Evolutionary conservation across 1,140 invertebrate species (phyloP).

Genomic region (Lucilia cuprina): DNA sequence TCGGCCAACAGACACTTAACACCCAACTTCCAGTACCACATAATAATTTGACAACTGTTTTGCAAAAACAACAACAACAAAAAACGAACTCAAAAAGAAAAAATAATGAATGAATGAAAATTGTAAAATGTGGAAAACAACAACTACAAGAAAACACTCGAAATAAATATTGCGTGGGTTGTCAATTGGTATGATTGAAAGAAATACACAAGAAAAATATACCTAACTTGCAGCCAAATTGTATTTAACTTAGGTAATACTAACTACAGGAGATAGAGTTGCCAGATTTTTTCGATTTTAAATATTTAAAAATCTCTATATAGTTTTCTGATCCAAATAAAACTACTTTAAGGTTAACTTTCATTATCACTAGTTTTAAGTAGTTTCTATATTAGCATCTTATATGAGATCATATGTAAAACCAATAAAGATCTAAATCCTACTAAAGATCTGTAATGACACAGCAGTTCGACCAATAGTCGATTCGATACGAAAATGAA

Average conservation of each 20-base stretch:
- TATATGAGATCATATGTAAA: too few species aligned
- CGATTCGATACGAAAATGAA: too few species aligned
- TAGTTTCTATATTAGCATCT: too few species aligned
- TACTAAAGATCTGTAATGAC: too few species aligned
- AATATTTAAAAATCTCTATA: too few species aligned
- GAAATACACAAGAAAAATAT: background rate
- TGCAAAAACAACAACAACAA: background rate
- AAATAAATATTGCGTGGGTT: constrained; percentile 6
- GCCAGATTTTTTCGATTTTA: too few species aligned
- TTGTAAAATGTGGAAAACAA: background rate
- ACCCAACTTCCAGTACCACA: background rate
- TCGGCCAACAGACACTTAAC: background rate
- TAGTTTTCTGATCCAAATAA: too few species aligned
- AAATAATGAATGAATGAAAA: background rate
- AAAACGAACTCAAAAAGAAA: background rate
- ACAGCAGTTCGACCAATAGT: too few species aligned
- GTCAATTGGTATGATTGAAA: background rate
- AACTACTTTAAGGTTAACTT: too few species aligned
- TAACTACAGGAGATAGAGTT: too few species aligned
- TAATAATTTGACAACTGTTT: constrained; percentile 11
- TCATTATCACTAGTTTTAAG: too few species aligned
- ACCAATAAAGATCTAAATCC: too few species aligned
- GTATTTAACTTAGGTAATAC: background rate
- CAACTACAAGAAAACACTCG: background rate
- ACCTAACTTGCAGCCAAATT: background rate